phyloP scores from a whole-genome alignment of 2,113 vertebrate species.

The Oophaga pumilio region DNA sequence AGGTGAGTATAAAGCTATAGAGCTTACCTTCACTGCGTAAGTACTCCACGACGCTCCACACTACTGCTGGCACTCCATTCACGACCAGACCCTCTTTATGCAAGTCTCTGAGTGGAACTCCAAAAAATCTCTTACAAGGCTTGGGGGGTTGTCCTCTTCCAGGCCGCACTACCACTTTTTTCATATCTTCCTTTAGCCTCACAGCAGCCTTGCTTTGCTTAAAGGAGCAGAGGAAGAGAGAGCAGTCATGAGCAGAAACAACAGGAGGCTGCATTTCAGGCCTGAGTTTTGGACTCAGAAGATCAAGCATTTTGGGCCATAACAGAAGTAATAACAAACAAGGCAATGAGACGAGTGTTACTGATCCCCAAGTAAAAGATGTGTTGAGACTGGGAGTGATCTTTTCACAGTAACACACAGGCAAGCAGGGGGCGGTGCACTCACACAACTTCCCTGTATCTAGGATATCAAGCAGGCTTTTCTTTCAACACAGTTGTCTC shows the following conservation, averaged over 20 bases:
- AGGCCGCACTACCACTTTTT: constrained; percentile 80
- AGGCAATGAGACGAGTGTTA: constrained; percentile 12
- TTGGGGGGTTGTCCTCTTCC: constrained; percentile 67
- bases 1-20: constrained; percentile 8
- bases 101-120: constrained; percentile 77
- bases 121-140: constrained; percentile 72
- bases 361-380: background rate
- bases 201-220: constrained; percentile 85
- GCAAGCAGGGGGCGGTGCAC: constrained; percentile 6
- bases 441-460: constrained; percentile 56
- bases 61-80: constrained; percentile 78
- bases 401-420: background rate
- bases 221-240: constrained; percentile 67
- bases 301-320: constrained; percentile 42
- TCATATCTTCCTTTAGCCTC: constrained; percentile 88
- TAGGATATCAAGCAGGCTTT: constrained; percentile 47
- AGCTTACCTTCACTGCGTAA: constrained; percentile 77
- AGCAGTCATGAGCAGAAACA: constrained; percentile 66
- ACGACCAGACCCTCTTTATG: constrained; percentile 75
- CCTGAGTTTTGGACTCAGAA: background rate
- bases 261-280: constrained; percentile 56
- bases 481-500: constrained; percentile 30
- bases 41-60: constrained; percentile 82
- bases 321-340: constrained; percentile 32
- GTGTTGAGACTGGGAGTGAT: constrained; percentile 3